Evolutionary conservation across 1,140 invertebrate species (phyloP).

Genomic region (Pectinophora gossypiella): DNA sequence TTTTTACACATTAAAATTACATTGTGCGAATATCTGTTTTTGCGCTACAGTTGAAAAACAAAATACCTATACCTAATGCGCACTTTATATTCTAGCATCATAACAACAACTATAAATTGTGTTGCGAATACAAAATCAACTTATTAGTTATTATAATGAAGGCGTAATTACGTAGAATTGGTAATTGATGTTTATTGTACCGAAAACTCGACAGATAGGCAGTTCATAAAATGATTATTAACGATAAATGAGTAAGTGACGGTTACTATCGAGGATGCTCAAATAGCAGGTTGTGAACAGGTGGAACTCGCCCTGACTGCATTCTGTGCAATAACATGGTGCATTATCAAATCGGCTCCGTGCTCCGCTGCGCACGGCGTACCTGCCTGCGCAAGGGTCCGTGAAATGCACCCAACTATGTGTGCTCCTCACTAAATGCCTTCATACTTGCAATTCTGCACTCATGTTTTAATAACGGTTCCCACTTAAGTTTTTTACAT

Average conservation of each 20-base stretch:
- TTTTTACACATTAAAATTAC: neutral
- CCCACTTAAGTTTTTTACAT: too few relatives aligned
- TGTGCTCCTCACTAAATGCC: neutral
- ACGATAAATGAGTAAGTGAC: too few relatives aligned
- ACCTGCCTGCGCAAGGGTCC: conserved; percentile 49
- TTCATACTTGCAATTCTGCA: neutral
- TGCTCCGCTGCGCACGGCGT: conserved; percentile 42
- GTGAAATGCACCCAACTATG: conserved; percentile 39
- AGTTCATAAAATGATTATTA: too few relatives aligned
- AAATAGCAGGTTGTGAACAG: conserved; percentile 31
- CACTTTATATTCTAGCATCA: neutral
- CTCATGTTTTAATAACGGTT: too few relatives aligned
- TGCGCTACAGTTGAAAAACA: neutral
- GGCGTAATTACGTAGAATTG: too few relatives aligned
- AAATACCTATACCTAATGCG: too few relatives aligned
- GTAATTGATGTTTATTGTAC: too few relatives aligned
- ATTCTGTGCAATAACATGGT: conserved; percentile 28
- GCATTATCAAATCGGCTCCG: conserved; percentile 52
- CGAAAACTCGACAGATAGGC: too few relatives aligned
- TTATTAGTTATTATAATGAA: too few relatives aligned
- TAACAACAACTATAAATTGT: neutral
- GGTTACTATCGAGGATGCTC: too few relatives aligned
- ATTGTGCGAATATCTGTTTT: neutral
- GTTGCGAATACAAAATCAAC: neutral
- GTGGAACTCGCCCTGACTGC: conserved; percentile 32